Percentiles rank a stretch among this genome's conserved stretches.
Conservation (phyloP, 2,888 invertebrate genomes). For the Chaitophorus viminalis region DNA sequence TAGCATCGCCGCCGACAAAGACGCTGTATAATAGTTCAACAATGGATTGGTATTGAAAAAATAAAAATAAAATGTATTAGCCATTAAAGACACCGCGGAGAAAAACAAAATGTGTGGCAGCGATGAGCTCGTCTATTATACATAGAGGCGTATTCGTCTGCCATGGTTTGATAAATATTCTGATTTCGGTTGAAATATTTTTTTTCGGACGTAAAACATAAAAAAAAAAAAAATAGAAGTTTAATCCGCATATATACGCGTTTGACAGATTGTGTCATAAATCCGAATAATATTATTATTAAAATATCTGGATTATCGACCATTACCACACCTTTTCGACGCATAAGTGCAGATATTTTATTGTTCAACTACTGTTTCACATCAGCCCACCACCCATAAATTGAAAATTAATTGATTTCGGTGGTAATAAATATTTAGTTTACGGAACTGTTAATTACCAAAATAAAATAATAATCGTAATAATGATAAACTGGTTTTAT, state of each 20-base stretch:
- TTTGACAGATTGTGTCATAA: constrained; percentile 1
- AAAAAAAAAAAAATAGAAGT: background rate
- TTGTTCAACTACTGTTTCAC: background rate
- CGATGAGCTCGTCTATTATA: background rate
- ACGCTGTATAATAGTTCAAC: constrained; percentile 1
- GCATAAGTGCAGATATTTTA: background rate
- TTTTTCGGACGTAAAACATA: background rate
- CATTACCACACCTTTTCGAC: background rate
- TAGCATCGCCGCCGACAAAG: constrained; percentile 43
- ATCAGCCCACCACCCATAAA: background rate
- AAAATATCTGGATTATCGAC: background rate
- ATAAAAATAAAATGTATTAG: background rate
- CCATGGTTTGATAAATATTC: background rate
- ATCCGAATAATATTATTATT: background rate
- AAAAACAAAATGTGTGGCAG: background rate
- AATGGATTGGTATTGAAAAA: background rate
- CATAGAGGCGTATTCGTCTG: background rate
- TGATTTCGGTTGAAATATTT: background rate
- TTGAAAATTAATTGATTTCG: constrained; percentile 8
- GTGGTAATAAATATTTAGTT: background rate
- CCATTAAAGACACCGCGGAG: background rate
- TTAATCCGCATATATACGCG: background rate
- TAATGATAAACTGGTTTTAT: background rate
- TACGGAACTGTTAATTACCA: background rate
- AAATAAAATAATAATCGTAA: background rate